These are phyloP conservation scores for Eupithecia subumbrata DNA, from an alignment of 2,888 invertebrate genomes.

Conservation along the genomic window DNA sequence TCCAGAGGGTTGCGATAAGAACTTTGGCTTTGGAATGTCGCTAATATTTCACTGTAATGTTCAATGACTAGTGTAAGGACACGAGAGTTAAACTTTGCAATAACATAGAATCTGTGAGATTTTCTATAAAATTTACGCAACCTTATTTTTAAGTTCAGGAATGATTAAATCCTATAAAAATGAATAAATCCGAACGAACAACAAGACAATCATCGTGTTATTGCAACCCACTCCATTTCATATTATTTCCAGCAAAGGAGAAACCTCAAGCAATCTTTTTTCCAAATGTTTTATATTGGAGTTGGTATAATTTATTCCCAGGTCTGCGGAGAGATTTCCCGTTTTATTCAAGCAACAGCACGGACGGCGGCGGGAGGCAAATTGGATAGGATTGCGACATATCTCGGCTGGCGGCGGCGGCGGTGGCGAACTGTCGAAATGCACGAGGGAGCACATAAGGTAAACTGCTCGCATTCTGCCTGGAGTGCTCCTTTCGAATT, in stretches of 20 bases:
- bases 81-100: background rate
- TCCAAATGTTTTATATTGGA: constrained; percentile 60
- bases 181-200: constrained; percentile 1
- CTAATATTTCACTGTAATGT: constrained; percentile 15
- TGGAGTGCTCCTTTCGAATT: constrained; percentile 63
- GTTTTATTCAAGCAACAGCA: constrained; percentile 76
- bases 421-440: constrained; percentile 67
- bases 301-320: constrained; percentile 74
- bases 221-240: constrained; percentile 21
- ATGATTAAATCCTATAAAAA: background rate
- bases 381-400: constrained; percentile 82
- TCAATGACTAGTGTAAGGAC: background rate
- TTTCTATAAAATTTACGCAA: background rate
- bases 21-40: constrained; percentile 37
- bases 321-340: constrained; percentile 73
- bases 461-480: constrained; percentile 73
- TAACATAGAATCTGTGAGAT: background rate
- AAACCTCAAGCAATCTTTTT: constrained; percentile 29
- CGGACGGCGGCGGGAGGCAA: constrained; percentile 72
- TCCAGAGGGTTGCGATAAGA: constrained; percentile 42
- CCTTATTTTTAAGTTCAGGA: background rate
- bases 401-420: constrained; percentile 71
- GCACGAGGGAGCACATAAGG: constrained; percentile 68
- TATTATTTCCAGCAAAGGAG: constrained; percentile 23
- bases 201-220: constrained; percentile 23